Base-by-base conservation (phyloP, 2,888 invertebrate genomes). In the Labia minor region DNA sequence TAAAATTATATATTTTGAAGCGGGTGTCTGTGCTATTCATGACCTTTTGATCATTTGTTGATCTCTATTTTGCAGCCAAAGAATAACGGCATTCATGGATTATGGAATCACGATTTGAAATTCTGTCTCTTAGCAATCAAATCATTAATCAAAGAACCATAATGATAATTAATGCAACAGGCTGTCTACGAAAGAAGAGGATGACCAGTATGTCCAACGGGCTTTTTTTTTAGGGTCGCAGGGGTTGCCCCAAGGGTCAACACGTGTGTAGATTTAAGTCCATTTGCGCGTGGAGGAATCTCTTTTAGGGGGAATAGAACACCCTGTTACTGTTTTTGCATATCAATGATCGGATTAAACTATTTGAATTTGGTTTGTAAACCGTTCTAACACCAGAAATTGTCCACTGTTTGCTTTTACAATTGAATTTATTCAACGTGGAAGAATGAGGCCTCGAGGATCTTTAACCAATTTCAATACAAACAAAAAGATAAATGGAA, bases 291-390 rank as follows among this genome's bases (percentile, higher is more conserved):
- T 49, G 49, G 49, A 49, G 49, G 49, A 26, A 49, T 49, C 49
- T 11, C 49, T n/a, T 14, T 49, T 16, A 3, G 3, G 14, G 14
- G n/a, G 14, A 3, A n/a, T 14, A 3, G n/a, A n/a, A 14, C 3
- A 49, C 49, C 49, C 49, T 49, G 49, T 16, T 49, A 3, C 16
- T 49, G 16, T 11, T 49, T 49, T 49, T 49, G 49, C 49, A 49
- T 49, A 49, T 49, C 49, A 49, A 49, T 49, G 49, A 10, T 49
- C 49, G 49, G 49, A 49, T 49, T 49, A 49, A 49, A 49, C 49
- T 49, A 49, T 49, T 49, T 49, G 49, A 49, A 49, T 49, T 49
- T 49, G 49, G 49, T 49, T 49, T 49, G 49, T 49, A 49, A 49
- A 49, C 49, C 49, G 49, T 49, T 16, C 49, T 49, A 49, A 49